Evolutionary conservation across 2,888 invertebrate genomes (phyloP).

Genomic region (Spisula solida): DNA sequence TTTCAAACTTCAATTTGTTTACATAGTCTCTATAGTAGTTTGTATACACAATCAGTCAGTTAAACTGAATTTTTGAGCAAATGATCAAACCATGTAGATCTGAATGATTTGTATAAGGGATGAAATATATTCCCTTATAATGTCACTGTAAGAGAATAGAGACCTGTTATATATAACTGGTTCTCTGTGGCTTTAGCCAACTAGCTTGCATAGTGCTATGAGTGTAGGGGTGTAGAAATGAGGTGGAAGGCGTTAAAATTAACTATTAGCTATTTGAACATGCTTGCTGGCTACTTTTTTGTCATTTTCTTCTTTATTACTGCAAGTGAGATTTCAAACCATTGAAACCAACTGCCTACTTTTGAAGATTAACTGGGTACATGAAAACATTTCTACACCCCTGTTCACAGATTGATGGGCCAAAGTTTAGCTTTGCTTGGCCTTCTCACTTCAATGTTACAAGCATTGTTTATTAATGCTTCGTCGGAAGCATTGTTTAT

Average conservation of each 20-base stretch:
- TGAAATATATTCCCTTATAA: background rate
- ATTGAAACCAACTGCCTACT: too few species aligned
- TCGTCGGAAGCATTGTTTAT: background rate
- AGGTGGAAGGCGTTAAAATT: too few species aligned
- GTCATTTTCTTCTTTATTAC: too few species aligned
- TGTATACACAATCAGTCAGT: background rate
- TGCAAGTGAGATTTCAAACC: too few species aligned
- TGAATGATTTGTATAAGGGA: background rate
- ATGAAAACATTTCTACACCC: too few species aligned
- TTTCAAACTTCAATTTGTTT: background rate
- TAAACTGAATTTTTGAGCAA: background rate
- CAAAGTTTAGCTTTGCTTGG: too few species aligned
- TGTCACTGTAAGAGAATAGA: background rate
- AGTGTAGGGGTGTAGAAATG: too few species aligned
- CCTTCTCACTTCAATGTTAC: too few species aligned
- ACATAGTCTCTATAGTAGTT: background rate
- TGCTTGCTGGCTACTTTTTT: too few species aligned
- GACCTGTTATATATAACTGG: background rate
- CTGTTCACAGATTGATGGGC: too few species aligned
- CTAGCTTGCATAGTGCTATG: background rate
- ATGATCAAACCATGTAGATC: slow-evolving; percentile 1
- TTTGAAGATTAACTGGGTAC: too few species aligned
- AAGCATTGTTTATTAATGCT: background rate
- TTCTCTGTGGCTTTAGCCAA: background rate
- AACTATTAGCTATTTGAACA: too few species aligned